Base-by-base conservation (phyloP, 2,888 invertebrate genomes). In the Stenodema calcarata region DNA sequence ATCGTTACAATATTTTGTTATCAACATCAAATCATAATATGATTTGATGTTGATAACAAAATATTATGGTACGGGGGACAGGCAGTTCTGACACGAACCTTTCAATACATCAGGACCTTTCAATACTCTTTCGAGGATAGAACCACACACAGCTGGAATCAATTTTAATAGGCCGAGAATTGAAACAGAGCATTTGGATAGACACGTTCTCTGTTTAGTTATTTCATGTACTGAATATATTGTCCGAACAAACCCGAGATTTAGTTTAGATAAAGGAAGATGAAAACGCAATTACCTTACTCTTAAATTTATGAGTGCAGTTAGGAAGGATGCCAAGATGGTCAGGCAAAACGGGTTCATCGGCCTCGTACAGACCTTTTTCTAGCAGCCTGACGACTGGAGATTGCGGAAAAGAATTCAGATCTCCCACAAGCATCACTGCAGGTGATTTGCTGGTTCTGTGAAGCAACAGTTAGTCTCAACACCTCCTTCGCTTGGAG, bases 381-480 rank as follows among this genome's bases (percentile, higher is more conserved):
- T 87, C 88, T n/a, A 90, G 30, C 50, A 90, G 88, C n/a, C 88
- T 35, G 73, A 89, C 89, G 35, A 89, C 89, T 27, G 88, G 84
- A 62, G 96, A 95, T 70, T 93, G 91, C 0, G 97, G 97, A 86
- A 93, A 92, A 1, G 96, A 94, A 91, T 99, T 99, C 88, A 99
- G 96, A 91, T 99, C 99, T 0, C 99, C 99, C 4, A 97, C 95
- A 87, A 99, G 89, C 87, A 99, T 94, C 6, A 97, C 93, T 0
- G 98, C 98, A 54, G 86, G 81, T 3, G 86, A 81, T 30, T 44
- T 54, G 42, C 81, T 47, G 81, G 1, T 0, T 6, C 84, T 84
- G 75, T 12, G 73, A 69, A 35, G 4, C 35, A 35, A 35, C 35
- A 2, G 7, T 35, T 35, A 35, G 35, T 2, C 7, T 4, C 35